Base-by-base conservation (phyloP, 2,888 invertebrate genomes). In the Dolichomitus sp. region DNA sequence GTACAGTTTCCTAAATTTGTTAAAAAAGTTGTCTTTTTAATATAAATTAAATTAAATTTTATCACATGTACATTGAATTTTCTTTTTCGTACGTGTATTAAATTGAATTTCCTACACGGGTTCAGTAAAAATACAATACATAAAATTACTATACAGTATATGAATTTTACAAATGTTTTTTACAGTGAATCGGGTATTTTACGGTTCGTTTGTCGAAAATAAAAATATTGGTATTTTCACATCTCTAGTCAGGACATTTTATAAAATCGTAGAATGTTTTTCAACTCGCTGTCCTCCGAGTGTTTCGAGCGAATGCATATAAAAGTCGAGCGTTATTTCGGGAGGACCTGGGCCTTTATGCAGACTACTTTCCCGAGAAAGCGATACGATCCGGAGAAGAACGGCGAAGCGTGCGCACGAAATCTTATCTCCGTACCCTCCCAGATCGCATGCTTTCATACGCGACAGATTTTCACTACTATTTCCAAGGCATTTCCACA, bases 291-390 rank as follows among this genome's bases (percentile, higher is more conserved):
- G 4, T 14, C 23, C 9, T 7, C 5, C 23, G 65, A 50, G 30
- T 11, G 33, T 66, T 66, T n/a, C n/a, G 9, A 48, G 66, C 48
- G 48, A 69, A 61, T 59, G 66, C 23, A 72, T 33, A 42, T 40
- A 72, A 70, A 74, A 74, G 54, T 65, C 33, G 45, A 66, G 57
- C 54, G 72, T 82, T 85, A 82, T 85, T 85, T 84, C 76, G 76
- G 79, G 84, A 81, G 50, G 52, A 50, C 69, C 59, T 74, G 50
- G 65, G 66, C 66, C 79, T 74, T 72, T 74, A 74, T 52, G 73
- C 77, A 68, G 50, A 77, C 68, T 54, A 77, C 61, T 77, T 86
- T 83, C 61, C 37, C 48, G 68, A 48, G 52, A 61, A 37, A 66
- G 66, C 77, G 48, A 80, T 40, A 68, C 37, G 19, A 42, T 2